These are phyloP conservation scores for Micronycteris hirsuta DNA, from an alignment of 2,113 vertebrate genomes.

Conservation along the genomic window DNA sequence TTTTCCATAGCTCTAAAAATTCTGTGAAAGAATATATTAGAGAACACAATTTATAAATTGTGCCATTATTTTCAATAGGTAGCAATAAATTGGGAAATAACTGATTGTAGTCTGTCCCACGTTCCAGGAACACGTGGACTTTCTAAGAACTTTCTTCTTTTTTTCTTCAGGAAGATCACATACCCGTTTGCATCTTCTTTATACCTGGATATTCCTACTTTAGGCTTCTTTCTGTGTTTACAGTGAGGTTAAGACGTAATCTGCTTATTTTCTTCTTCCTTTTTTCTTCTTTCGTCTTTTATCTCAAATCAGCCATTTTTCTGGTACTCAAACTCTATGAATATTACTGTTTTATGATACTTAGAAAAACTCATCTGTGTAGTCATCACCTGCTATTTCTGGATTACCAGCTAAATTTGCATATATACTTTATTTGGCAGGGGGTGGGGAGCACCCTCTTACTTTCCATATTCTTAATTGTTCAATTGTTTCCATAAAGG, in stretches of 20 bases:
- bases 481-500: not conserved
- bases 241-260: not conserved
- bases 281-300: not conserved
- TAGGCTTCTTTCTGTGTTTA: not conserved
- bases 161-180: not conserved
- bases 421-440: not conserved
- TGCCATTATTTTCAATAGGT: not conserved
- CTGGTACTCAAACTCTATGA: not conserved
- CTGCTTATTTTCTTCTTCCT: not conserved
- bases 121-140: not conserved
- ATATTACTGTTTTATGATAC: not conserved
- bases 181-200: not conserved
- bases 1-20: not conserved
- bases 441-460: too few relatives aligned
- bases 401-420: not conserved
- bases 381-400: not conserved
- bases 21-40: not conserved
- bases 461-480: not conserved
- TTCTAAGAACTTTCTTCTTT: not conserved
- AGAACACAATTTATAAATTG: not conserved
- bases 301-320: not conserved
- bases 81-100: not conserved
- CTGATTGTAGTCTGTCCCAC: not conserved
- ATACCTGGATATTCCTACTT: not conserved
- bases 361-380: not conserved